Conservation (phyloP, 2,888 invertebrate genomes). For the Gibbula magus region DNA sequence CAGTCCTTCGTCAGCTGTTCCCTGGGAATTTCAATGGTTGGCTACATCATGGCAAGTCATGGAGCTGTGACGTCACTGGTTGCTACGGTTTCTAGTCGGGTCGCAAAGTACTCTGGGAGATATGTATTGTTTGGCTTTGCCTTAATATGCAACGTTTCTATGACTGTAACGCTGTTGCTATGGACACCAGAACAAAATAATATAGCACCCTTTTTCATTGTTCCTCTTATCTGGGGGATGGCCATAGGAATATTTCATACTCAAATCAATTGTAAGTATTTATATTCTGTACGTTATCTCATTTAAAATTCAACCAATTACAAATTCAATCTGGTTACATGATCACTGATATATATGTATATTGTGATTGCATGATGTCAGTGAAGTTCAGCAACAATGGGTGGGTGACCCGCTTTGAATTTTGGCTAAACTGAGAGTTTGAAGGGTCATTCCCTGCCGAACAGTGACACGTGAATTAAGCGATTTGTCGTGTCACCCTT, state of each 20-base stretch:
- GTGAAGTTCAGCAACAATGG: too few species aligned
- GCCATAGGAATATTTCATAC: conserved; percentile 23
- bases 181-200: conserved; percentile 12
- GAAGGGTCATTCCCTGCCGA: too few species aligned
- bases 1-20: conserved; percentile 29
- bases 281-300: too few species aligned
- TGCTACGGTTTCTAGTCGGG: not conserved
- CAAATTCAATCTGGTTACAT: too few species aligned
- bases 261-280: conserved; percentile 29
- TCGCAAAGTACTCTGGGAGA: conserved; percentile 25
- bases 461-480: too few species aligned
- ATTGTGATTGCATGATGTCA: too few species aligned
- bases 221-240: conserved; percentile 21
- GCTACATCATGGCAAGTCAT: conserved; percentile 28
- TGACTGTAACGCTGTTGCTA: conserved; percentile 42
- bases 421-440: too few species aligned
- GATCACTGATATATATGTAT: too few species aligned
- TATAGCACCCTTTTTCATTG: not conserved
- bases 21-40: conserved; percentile 25
- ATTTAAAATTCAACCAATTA: too few species aligned
- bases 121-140: conserved; percentile 17
- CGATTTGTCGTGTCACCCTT: too few species aligned
- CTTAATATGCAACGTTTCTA: conserved; percentile 1
- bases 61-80: conserved; percentile 12
- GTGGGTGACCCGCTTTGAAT: too few species aligned